Percentiles rank a stretch among this genome's conserved stretches.
Evolutionary conservation across 2,113 vertebrate genomes (phyloP).

Genomic region (Grallaria varia): DNA sequence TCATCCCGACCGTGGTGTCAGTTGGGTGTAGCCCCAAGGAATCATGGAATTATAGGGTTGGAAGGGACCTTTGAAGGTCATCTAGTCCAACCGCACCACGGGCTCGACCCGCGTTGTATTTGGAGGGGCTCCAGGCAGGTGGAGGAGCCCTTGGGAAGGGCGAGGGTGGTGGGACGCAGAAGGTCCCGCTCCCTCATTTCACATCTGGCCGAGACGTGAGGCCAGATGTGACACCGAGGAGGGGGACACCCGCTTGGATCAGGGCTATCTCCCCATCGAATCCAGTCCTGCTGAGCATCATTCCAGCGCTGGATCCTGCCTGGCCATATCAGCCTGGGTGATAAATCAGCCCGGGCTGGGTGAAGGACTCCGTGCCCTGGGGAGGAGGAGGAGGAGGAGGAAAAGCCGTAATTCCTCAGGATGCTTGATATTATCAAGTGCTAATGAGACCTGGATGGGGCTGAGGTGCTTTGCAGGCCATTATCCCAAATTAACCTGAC

Average conservation of each 20-base stretch:
- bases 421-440: slow-evolving; percentile 66
- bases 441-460: slow-evolving; percentile 64
- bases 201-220: background rate
- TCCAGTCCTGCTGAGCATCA: background rate
- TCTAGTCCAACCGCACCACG: accelerated
- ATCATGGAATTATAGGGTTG: accelerated
- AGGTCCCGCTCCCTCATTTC: background rate
- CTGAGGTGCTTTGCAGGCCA: slow-evolving; percentile 59
- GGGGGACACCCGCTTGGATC: accelerated
- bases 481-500: slow-evolving; percentile 65
- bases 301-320: background rate
- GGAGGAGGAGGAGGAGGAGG: background rate
- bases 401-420: slow-evolving; percentile 28
- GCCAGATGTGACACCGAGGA: background rate
- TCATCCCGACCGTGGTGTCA: background rate
- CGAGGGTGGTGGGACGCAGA: background rate
- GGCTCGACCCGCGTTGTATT: accelerated
- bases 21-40: accelerated
- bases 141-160: background rate
- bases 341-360: background rate
- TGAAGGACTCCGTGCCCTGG: background rate
- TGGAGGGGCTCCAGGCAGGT: background rate
- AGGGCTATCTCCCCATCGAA: accelerated
- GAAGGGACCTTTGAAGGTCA: background rate
- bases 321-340: background rate